Base-by-base conservation (phyloP, 2,888 invertebrate species). In the Pterobdella sp. region DNA sequence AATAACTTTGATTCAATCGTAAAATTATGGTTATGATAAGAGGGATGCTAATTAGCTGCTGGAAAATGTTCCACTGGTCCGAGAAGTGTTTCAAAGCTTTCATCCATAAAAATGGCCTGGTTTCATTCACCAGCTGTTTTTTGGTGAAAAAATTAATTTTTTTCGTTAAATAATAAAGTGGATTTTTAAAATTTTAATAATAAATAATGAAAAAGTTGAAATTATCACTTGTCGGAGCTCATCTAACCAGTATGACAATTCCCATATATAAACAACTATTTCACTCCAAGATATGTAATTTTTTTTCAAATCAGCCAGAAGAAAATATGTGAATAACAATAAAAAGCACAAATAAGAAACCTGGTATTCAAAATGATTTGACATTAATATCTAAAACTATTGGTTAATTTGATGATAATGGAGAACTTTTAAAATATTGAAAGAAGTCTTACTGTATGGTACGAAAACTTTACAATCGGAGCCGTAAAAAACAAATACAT, bases 391-490 rank as follows among this genome's bases (percentile, higher is more conserved):
- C n/a, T n/a, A n/a, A n/a, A n/a, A n/a, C n/a, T n/a, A n/a, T n/a
- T n/a, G n/a, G n/a, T 49, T 14, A 14, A 49, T 49, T 14, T 49
- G 26, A 26, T n/a, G 22, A 64, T 18, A 64, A 65, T 31, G 1
- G 32, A 18, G 14, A 35, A 64, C 29, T n/a, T 72, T 60, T 71
- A 7, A 64, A 63, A 36, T 36, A 26, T 36, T 26, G 2, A 36
- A 14, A 71, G 0, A 26, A 36, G n/a, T 36, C 80, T 77, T 76
- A 83, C 83, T 73, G 80, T 78, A 72, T 80, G 79, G 63, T 77
- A 77, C 72, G 78, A 79, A 76, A 84, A 84, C 73, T 82, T 82
- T 70, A 83, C 81, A 7, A 83, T 79, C 14, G 84, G 84, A 14
- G 84, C 82, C 22, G 79, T 80, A 75, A 83, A 81, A 78, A 82